Conservation (phyloP, 2,888 invertebrate species). For the Omphaloscelis lunosa region DNA sequence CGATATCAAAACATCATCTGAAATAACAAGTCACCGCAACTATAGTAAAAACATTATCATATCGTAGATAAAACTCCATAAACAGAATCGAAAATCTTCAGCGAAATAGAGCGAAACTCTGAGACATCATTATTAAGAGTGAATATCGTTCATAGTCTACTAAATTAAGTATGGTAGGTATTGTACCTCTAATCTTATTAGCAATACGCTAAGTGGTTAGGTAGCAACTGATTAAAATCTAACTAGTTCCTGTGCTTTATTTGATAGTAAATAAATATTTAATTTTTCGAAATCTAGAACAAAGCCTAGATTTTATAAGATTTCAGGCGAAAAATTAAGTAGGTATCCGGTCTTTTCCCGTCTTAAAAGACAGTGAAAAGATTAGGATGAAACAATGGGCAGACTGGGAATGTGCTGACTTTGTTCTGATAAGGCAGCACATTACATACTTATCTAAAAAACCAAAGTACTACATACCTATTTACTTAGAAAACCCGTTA, state of each 20-base stretch:
- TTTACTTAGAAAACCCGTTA: background rate
- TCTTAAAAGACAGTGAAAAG: background rate
- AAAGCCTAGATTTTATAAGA: background rate
- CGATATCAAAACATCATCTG: constrained; percentile 29
- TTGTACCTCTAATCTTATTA: background rate
- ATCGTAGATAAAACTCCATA: constrained; percentile 33
- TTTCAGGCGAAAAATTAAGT: background rate
- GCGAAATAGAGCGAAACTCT: constrained; percentile 20
- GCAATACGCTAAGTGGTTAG: constrained; percentile 9
- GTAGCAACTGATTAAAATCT: constrained; percentile 27
- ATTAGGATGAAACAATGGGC: background rate
- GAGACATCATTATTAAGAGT: constrained; percentile 27
- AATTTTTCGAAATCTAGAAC: constrained; percentile 14
- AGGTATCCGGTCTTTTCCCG: background rate
- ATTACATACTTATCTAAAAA: background rate
- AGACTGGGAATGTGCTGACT: background rate
- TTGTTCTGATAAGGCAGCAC: background rate
- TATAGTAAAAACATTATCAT: constrained; percentile 37
- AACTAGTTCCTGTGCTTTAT: background rate
- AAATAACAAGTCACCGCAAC: constrained; percentile 27
- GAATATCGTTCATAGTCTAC: constrained; percentile 20
- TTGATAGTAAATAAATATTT: constrained; percentile 7
- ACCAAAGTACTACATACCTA: background rate
- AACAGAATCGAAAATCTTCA: constrained; percentile 3
- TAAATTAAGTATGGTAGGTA: background rate